Evolutionary conservation across 2,888 invertebrate genomes (phyloP).

Genomic region (Drosophila siamana): DNA sequence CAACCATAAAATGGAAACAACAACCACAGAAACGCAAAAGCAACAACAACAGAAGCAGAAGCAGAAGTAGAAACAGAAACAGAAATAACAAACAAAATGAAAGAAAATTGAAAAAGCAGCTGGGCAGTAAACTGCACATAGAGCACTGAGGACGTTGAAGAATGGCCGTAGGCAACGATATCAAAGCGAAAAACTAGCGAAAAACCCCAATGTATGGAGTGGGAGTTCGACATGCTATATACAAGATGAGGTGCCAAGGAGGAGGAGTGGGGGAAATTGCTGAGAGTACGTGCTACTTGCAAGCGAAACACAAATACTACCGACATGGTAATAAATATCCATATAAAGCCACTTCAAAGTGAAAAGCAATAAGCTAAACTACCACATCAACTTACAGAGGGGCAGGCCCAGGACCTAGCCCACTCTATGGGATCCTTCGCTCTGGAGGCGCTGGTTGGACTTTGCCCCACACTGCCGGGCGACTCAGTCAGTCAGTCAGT

Average conservation of each 20-base stretch:
- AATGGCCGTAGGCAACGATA: conserved; percentile 54
- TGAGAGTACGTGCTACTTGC: conserved; percentile 56
- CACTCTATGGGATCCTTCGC: not conserved
- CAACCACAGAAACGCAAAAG: not conserved
- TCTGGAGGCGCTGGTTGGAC: not conserved
- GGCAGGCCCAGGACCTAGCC: not conserved
- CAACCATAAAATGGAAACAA: conserved; percentile 14
- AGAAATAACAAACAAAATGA: conserved; percentile 14
- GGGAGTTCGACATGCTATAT: not conserved
- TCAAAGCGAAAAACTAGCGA: conserved; percentile 57
- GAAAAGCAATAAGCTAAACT: conserved; percentile 76
- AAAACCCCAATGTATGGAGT: conserved; percentile 19
- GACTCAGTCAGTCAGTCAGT: not conserved
- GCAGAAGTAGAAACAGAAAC: conserved; percentile 1
- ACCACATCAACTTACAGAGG: conserved; percentile 55
- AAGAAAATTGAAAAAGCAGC: conserved; percentile 48
- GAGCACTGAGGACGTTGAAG: conserved; percentile 38
- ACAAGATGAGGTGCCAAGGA: not conserved
- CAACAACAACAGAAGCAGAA: conserved; percentile 8
- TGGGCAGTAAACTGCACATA: conserved; percentile 28
- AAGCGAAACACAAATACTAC: conserved; percentile 70
- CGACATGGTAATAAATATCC: conserved; percentile 79
- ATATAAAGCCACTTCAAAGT: conserved; percentile 81
- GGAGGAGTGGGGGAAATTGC: not conserved
- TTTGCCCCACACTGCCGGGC: not conserved